A percentile compares a stretch with the other conserved stretches of the same genome.
These are phyloP conservation scores for Harpalus rufipes DNA, from an alignment of 2,888 invertebrate species.

Conservation along the genomic window DNA sequence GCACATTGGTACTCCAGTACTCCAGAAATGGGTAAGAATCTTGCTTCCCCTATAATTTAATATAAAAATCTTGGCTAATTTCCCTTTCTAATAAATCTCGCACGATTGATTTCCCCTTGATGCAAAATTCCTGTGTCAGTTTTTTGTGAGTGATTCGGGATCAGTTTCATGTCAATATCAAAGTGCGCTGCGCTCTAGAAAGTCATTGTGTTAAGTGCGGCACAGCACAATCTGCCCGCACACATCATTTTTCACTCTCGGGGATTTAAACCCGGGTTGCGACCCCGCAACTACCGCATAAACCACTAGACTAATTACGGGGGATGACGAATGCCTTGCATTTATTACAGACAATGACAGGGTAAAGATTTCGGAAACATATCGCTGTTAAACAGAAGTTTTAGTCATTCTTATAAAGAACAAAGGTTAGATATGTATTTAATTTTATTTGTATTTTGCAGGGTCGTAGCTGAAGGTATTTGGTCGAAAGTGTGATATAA, in stretches of 20 bases:
- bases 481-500: no score
- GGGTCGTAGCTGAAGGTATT: no score
- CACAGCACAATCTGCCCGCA: background rate
- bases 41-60: no score
- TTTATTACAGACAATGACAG: no score
- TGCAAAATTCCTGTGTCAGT: constrained; percentile 31
- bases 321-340: background rate
- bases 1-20: no score
- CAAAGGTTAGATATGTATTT: no score
- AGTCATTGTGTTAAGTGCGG: constrained; percentile 31
- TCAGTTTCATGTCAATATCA: constrained; percentile 21
- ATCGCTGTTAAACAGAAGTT: no score
- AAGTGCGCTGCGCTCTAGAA: background rate
- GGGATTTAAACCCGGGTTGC: background rate
- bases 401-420: no score
- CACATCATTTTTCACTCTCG: background rate
- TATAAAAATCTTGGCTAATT: background rate
- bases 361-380: no score
- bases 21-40: no score
- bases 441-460: no score
- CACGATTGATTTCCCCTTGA: background rate
- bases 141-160: constrained; percentile 26
- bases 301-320: background rate
- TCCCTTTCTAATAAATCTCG: background rate
- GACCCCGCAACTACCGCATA: background rate